Conservation (phyloP, 1,140 invertebrate genomes). For the Nixonia krombeini region DNA sequence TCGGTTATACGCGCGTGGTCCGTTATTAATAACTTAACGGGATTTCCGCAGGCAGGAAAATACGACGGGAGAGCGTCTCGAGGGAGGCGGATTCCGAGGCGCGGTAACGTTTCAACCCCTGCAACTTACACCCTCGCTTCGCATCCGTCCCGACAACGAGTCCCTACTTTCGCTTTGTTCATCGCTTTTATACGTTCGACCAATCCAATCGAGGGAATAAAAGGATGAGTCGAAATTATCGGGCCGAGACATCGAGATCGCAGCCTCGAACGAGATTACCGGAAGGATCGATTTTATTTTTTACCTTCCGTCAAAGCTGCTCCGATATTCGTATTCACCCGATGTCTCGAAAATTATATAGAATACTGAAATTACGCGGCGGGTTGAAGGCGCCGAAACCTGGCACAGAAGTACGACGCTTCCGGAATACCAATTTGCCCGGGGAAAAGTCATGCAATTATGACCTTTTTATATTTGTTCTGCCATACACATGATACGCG, state of each 20-base stretch:
- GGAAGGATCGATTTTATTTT: slow-evolving; percentile 39
- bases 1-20: background rate
- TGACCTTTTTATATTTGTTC: too few relatives aligned
- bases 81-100: slow-evolving; percentile 23
- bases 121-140: slow-evolving; percentile 12
- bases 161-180: slow-evolving; percentile 27
- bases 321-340: slow-evolving; percentile 35
- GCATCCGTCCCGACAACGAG: background rate
- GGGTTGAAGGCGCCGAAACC: too few relatives aligned
- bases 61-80: slow-evolving; percentile 24
- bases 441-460: too few relatives aligned
- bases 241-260: slow-evolving; percentile 25
- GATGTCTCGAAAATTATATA: slow-evolving; percentile 33
- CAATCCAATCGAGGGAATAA: slow-evolving; percentile 37
- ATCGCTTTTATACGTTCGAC: slow-evolving; percentile 20
- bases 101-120: slow-evolving; percentile 22
- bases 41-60: slow-evolving; percentile 36
- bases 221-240: slow-evolving; percentile 36
- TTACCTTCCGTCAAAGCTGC: slow-evolving; percentile 4
- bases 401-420: background rate
- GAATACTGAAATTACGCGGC: too few relatives aligned
- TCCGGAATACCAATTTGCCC: background rate
- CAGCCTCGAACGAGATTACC: too few relatives aligned
- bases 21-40: slow-evolving; percentile 43
- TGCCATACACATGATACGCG: too few relatives aligned